Conservation (phyloP, 2,113 vertebrate species). For the Chaetodon auriga region DNA sequence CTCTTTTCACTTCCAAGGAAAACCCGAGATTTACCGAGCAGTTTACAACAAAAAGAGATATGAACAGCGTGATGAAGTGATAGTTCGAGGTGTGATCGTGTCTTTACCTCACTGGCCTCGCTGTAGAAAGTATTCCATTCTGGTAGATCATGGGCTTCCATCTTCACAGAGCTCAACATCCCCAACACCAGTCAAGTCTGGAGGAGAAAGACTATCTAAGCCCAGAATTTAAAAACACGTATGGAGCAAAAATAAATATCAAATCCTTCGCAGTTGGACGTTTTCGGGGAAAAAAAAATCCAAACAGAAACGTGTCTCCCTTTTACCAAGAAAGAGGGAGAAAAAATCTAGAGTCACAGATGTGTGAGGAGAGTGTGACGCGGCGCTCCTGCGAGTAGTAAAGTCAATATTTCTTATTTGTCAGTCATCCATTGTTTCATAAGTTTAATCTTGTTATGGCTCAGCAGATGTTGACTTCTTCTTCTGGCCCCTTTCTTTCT, state of each 20-base stretch:
- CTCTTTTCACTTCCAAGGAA: background rate
- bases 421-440: conserved; percentile 75
- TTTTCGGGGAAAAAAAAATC: conserved; percentile 28
- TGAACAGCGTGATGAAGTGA: background rate
- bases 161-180: conserved; percentile 91
- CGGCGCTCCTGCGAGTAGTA: conserved; percentile 38
- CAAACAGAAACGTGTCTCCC: conserved; percentile 28
- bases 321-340: conserved; percentile 14
- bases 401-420: conserved; percentile 60
- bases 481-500: conserved; percentile 25
- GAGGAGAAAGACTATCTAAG: conserved; percentile 46
- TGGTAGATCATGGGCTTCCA: conserved; percentile 88
- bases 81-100: background rate
- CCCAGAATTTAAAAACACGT: background rate
- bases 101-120: conserved; percentile 85
- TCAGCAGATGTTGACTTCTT: conserved; percentile 43
- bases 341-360: conserved; percentile 17
- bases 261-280: conserved; percentile 39
- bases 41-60: background rate
- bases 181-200: conserved; percentile 71
- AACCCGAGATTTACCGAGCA: background rate
- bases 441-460: conserved; percentile 30
- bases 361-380: background rate
- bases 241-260: conserved; percentile 27
- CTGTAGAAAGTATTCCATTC: conserved; percentile 90